A percentile compares a stretch with the other conserved stretches of the same genome.
These are phyloP conservation scores for Hemistola chrysoprasaria DNA, from an alignment of 2,888 invertebrate genomes.

Conservation along the genomic window DNA sequence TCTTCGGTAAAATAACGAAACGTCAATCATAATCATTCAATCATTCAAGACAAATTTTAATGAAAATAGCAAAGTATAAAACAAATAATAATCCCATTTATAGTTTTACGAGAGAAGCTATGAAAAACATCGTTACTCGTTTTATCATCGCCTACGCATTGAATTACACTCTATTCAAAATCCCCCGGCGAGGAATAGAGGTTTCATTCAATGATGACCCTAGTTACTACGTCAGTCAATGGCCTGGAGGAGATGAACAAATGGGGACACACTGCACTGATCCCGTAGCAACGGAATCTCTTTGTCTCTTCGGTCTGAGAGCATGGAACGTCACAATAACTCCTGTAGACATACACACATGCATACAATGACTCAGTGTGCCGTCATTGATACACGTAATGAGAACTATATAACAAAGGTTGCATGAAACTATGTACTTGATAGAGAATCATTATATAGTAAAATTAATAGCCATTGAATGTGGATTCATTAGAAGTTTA, in stretches of 20 bases:
- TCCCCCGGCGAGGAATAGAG: background rate
- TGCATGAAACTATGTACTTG: too few species aligned
- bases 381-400: background rate
- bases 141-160: constrained; percentile 1
- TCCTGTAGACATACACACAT: background rate
- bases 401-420: too few species aligned
- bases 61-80: background rate
- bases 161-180: constrained; percentile 8
- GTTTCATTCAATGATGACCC: constrained; percentile 12
- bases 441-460: too few species aligned
- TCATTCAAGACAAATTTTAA: too few species aligned
- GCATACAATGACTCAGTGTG: background rate
- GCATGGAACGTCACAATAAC: constrained; percentile 4
- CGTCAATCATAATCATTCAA: too few species aligned
- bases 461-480: too few species aligned
- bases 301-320: constrained; percentile 11
- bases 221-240: constrained; percentile 12
- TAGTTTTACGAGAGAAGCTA: too few species aligned
- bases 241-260: constrained; percentile 5
- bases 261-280: constrained; percentile 8
- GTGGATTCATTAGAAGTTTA: too few species aligned
- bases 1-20: too few species aligned
- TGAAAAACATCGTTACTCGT: too few species aligned
- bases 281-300: constrained; percentile 11
- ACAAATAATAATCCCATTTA: background rate